Percentiles rank a stretch among this genome's conserved stretches.
Conservation (phyloP, 1,140 invertebrate genomes). For the Tribolium madens region DNA sequence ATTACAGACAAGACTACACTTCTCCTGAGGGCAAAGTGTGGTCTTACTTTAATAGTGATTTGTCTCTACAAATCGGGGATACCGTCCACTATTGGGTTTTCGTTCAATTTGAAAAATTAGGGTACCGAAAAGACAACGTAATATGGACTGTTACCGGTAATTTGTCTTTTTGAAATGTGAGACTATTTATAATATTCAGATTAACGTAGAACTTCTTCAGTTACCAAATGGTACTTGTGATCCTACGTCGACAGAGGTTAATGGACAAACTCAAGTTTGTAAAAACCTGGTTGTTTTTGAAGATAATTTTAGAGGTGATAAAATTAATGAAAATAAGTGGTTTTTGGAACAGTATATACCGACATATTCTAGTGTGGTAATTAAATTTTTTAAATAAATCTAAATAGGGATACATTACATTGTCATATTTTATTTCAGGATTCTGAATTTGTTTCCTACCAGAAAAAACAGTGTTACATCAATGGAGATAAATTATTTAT, state of each 20-base stretch:
- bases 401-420: no score
- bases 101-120: slow-evolving; percentile 58
- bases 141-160: slow-evolving; percentile 57
- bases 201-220: slow-evolving; percentile 4
- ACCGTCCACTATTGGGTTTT: slow-evolving; percentile 62
- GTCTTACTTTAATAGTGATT: slow-evolving; percentile 54
- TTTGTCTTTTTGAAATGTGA: not conserved
- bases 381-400: not conserved
- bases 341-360: slow-evolving; percentile 55
- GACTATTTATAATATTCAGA: not conserved
- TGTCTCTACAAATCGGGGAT: slow-evolving; percentile 57
- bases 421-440: slow-evolving; percentile 54
- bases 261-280: slow-evolving; percentile 45
- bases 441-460: slow-evolving; percentile 59
- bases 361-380: slow-evolving; percentile 19
- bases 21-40: slow-evolving; percentile 54
- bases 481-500: slow-evolving; percentile 39
- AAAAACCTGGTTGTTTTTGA: slow-evolving; percentile 55
- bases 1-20: slow-evolving; percentile 55
- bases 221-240: not conserved
- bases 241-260: not conserved
- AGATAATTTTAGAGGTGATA: slow-evolving; percentile 52
- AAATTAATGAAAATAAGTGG: slow-evolving; percentile 55
- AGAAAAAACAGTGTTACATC: slow-evolving; percentile 44
- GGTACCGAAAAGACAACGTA: slow-evolving; percentile 58